phyloP scores from a whole-genome alignment of 2,113 vertebrate species.

The Bambusicola thoracicus region DNA sequence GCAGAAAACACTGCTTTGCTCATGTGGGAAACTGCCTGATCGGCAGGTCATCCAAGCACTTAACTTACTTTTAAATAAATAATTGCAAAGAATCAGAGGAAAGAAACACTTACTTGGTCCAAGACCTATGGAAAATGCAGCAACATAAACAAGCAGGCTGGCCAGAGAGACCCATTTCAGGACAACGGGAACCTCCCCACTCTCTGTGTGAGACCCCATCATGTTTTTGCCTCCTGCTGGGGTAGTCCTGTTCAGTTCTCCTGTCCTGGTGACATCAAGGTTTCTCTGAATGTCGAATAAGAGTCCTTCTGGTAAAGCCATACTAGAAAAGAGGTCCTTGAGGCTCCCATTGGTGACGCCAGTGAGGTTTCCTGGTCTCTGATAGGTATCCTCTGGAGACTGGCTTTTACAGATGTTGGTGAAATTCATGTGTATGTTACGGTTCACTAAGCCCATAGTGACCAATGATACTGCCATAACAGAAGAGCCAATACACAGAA shows the following conservation, averaged over 20 bases:
- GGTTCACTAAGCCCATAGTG: slow-evolving; percentile 85
- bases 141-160: slow-evolving; percentile 90
- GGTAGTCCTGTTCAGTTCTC: slow-evolving; percentile 12
- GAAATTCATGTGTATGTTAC: slow-evolving; percentile 85
- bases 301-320: slow-evolving; percentile 17
- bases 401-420: slow-evolving; percentile 87
- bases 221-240: slow-evolving; percentile 11
- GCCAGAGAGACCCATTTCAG: slow-evolving; percentile 90
- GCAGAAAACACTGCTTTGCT: background rate
- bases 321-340: slow-evolving; percentile 45
- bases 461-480: slow-evolving; percentile 86
- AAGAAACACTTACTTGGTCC: slow-evolving; percentile 91
- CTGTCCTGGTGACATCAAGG: background rate
- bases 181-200: slow-evolving; percentile 66
- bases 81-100: background rate
- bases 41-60: background rate
- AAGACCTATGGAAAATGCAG: slow-evolving; percentile 93
- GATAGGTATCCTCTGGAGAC: slow-evolving; percentile 35
- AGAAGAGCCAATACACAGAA: slow-evolving; percentile 88
- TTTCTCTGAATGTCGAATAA: slow-evolving; percentile 1
- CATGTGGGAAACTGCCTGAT: background rate
- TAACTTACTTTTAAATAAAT: background rate
- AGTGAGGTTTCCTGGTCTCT: slow-evolving; percentile 56
- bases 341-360: slow-evolving; percentile 58
- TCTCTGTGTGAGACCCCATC: slow-evolving; percentile 37